A percentile compares a stretch with the other conserved stretches of the same genome.
Conservation (phyloP, 1,140 invertebrate genomes). For the Drosophila kohkoa region DNA sequence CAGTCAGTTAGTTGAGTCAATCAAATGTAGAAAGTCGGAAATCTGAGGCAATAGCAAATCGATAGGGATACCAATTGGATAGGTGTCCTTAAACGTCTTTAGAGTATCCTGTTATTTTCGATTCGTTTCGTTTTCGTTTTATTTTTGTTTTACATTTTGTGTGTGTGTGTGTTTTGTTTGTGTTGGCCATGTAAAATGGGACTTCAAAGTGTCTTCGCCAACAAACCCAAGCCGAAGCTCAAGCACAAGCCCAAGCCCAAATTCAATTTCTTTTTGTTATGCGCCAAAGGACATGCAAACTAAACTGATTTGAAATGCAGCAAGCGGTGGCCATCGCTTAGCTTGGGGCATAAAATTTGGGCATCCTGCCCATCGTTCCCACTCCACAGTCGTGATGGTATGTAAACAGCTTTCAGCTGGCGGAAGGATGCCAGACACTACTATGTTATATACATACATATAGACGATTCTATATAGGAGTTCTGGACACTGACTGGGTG, state of each 20-base stretch:
- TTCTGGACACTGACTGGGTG: conserved; percentile 22
- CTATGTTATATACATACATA: background rate
- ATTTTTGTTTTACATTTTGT: too few species aligned
- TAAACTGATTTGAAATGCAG: conserved; percentile 80
- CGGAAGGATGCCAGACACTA: conserved; percentile 2
- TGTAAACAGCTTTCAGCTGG: conserved; percentile 60
- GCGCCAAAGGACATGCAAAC: conserved; percentile 77
- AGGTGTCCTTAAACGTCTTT: conserved; percentile 49
- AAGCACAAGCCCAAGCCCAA: conserved; percentile 17
- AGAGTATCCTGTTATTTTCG: conserved; percentile 54
- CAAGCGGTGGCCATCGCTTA: conserved; percentile 44
- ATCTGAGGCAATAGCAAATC: conserved; percentile 34
- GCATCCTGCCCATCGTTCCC: conserved; percentile 31
- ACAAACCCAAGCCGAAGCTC: conserved; percentile 5
- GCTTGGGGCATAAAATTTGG: conserved; percentile 47
- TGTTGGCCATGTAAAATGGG: conserved; percentile 31
- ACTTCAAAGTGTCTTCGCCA: conserved; percentile 71
- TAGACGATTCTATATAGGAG: background rate
- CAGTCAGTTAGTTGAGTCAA: conserved; percentile 56
- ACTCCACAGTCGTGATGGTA: conserved; percentile 60
- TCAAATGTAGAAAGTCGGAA: conserved; percentile 55
- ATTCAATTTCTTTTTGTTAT: conserved; percentile 73
- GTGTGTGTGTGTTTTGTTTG: conserved; percentile 11
- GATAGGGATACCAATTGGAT: conserved; percentile 33
- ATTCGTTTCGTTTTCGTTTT: conserved; percentile 29